Evolutionary conservation across 2,888 invertebrate species (phyloP).

Genomic region (Macaria liturata): DNA sequence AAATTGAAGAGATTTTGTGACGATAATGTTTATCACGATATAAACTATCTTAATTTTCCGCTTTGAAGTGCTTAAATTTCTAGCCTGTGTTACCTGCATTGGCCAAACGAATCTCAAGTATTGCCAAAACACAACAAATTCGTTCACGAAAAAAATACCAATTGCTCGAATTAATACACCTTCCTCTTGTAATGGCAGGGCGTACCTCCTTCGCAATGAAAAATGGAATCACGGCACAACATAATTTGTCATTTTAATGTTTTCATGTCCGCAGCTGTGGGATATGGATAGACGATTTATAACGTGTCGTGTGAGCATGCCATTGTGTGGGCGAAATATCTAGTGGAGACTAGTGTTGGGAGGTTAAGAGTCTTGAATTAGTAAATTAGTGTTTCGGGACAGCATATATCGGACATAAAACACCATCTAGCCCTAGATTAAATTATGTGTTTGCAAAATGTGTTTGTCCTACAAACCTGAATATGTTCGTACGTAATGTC

Average conservation of each 20-base stretch:
- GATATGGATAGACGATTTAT: conserved; percentile 66
- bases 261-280: conserved; percentile 59
- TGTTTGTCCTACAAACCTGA: too few relatives aligned
- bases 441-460: too few relatives aligned
- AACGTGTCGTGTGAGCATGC: conserved; percentile 53
- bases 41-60: too few relatives aligned
- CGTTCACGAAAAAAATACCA: conserved; percentile 42
- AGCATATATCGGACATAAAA: too few relatives aligned
- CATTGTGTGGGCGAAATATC: conserved; percentile 54
- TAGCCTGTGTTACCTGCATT: too few relatives aligned
- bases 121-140: conserved; percentile 1
- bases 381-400: too few relatives aligned
- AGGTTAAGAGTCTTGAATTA: too few relatives aligned
- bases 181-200: conserved; percentile 32
- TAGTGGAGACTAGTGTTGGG: conserved; percentile 54
- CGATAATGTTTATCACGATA: too few relatives aligned
- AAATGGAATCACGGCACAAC: conserved; percentile 67
- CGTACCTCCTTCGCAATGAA: conserved; percentile 62
- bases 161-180: conserved; percentile 58
- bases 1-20: too few relatives aligned
- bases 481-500: too few relatives aligned
- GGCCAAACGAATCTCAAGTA: conserved; percentile 26
- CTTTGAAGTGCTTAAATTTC: too few relatives aligned
- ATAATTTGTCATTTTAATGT: conserved; percentile 77
- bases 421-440: too few relatives aligned